Base-by-base conservation (phyloP, 1,140 invertebrate species). In the Acromyrmex echinatior region DNA sequence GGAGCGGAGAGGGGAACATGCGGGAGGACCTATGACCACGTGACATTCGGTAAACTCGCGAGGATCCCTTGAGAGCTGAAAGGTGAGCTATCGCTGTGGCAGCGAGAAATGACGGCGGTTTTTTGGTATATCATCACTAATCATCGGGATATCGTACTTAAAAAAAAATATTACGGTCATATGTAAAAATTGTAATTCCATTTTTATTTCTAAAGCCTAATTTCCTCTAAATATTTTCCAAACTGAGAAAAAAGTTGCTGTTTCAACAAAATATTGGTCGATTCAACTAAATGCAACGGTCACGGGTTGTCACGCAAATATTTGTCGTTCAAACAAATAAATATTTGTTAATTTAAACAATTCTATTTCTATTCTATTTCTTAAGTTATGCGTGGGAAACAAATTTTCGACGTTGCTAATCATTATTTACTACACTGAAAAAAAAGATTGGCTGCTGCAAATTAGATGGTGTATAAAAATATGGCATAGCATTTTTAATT, bases 31-130 rank as follows among this genome's bases (percentile, higher is more conserved):
- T 73, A 86, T 86, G 87, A 88, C 90, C 80, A 87, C 79, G 90
- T 79, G 88, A 89, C 90, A 91, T 85, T 74, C 58, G 70, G 87
- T 85, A 88, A 88, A 88, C 88, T 82, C 76, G 65, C 56, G 82
- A 18, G 62, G 56, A 78, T 88, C 56, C 80, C 88, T 49, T 51
- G 62, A 60, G 84, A 62, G 51, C 7, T 60, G 74, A 60, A 58
- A 86, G 39, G 56, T 56, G 45, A 66, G 35, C 28, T 45, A 81
- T 71, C 66, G 25, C 70, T 28, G 18, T 35, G 80, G 58, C 68
- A 74, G 21, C 53, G 79, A 74, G 39, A 74, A 53, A 62, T 74
- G 80, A 74, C 56, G 39, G 14, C 25, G 25, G 70, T 76, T 76
- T 74, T 74, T 84, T 51, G 56, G 16, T n/a, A 39, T 76, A 84